Conservation (phyloP, 1,140 invertebrate genomes). For the Drosophila ironensis region DNA sequence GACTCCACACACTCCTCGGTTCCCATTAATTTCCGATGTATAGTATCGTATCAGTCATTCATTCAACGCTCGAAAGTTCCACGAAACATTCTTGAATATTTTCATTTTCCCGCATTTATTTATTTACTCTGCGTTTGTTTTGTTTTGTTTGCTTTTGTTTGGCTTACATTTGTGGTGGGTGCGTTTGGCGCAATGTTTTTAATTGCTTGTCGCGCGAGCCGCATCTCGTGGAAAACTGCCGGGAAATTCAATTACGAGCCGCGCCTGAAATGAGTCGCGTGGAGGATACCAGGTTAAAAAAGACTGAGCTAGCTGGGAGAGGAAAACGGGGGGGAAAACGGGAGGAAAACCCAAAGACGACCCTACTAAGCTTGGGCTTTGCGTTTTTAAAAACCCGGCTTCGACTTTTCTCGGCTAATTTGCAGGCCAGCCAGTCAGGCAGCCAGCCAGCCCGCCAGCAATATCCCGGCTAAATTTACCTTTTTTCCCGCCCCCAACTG, state of each 20-base stretch:
- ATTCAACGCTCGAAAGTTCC: background rate
- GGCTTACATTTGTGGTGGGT: slow-evolving; percentile 37
- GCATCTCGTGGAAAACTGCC: background rate
- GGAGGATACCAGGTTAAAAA: background rate
- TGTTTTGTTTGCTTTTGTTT: background rate
- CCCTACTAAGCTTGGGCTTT: slow-evolving; percentile 16
- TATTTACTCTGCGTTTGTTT: background rate
- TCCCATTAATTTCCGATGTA: slow-evolving; percentile 12
- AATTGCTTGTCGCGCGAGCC: slow-evolving; percentile 40
- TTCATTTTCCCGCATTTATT: too few relatives aligned
- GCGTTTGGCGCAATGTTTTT: slow-evolving; percentile 62
- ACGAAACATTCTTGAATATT: slow-evolving; percentile 4
- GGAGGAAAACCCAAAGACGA: background rate
- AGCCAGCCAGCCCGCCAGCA: too few relatives aligned
- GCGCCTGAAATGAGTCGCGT: slow-evolving; percentile 10
- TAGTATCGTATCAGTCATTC: too few relatives aligned
- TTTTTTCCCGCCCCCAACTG: slow-evolving; percentile 24
- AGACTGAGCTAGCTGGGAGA: too few relatives aligned
- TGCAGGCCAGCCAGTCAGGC: background rate
- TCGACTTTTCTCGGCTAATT: slow-evolving; percentile 4
- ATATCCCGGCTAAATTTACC: slow-evolving; percentile 52
- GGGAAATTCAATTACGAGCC: slow-evolving; percentile 50
- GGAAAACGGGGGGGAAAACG: background rate
- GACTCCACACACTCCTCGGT: slow-evolving; percentile 14
- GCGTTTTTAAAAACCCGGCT: slow-evolving; percentile 3